These are phyloP conservation scores for Hymenochirus boettgeri DNA, from an alignment of 2,113 vertebrate genomes.

Conservation along the genomic window DNA sequence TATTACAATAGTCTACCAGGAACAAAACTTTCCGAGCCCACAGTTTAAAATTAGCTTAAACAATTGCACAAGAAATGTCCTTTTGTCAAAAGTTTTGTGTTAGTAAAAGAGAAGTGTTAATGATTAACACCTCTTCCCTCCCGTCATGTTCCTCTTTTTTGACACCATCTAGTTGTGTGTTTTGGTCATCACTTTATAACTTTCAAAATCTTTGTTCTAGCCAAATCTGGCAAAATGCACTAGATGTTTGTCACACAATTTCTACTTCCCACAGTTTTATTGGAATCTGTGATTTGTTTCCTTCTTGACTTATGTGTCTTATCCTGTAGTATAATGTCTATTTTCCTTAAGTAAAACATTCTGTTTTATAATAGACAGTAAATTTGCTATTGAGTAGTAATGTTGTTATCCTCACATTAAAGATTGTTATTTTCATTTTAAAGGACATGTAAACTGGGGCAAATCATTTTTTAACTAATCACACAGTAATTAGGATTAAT, in stretches of 20 bases:
- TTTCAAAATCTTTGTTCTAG: neutral
- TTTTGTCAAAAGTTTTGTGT: slow-evolving; percentile 9
- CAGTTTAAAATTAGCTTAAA: slow-evolving; percentile 10
- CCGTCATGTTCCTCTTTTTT: slow-evolving; percentile 25
- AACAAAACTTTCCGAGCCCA: slow-evolving; percentile 6
- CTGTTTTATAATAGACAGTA: no score
- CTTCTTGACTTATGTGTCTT: neutral
- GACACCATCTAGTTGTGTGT: neutral
- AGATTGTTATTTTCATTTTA: no score
- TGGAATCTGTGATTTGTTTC: neutral
- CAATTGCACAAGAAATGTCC: slow-evolving; percentile 6
- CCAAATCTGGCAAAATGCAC: neutral
- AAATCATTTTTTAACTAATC: no score
- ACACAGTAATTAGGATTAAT: no score
- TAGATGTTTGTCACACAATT: neutral
- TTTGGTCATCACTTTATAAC: neutral
- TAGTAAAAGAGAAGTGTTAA: slow-evolving; percentile 26
- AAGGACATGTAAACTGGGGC: no score
- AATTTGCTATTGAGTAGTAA: no score
- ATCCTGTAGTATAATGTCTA: no score
- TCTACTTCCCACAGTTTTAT: neutral
- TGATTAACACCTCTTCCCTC: slow-evolving; percentile 24
- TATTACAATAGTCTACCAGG: no score
- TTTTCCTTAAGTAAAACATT: no score
- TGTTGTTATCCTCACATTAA: no score